Evolutionary conservation across 23 tunicate species (phyloP), one percentile per base, ranked within the genome.

Genomic region (Oikopleura dioica): DNA sequence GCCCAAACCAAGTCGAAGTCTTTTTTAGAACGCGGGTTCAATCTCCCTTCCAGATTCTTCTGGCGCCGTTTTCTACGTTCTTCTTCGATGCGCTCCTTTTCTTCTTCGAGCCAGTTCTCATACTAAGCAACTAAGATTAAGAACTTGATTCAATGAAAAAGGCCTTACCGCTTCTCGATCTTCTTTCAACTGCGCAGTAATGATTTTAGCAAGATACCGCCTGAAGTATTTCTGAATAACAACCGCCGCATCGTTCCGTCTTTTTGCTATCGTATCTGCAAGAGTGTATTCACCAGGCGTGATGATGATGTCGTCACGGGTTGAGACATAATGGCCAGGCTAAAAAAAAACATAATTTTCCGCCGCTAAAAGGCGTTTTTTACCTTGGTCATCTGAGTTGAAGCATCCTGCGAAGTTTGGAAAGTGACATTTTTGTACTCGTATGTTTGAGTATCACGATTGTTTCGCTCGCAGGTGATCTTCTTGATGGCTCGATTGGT

Each of bases 371-470:
- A n/a, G n/a, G n/a, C n/a, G n/a, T n/a, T n/a, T n/a, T n/a, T n/a
- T n/a, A n/a, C n/a, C n/a, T 78, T 82, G 0, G 84, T 78, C 94
- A 86, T 92, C 76, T 92, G 97, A 0, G 97, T 92, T 23, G 94
- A 82, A 12, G 97, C 83, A 36, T 81, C 81, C 59, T 82, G 87
- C 36, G 82, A 69, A 26, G 97, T 92, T 78, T 92, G 97, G 1
- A 79, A 78, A 0, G 82, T 38, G n/a, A 69, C 69, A 69, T 91
- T 91, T 35, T 76, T 59, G 36, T 91, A 31, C 4, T 21, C 16
- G 26, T 63, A 63, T 24, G 72, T 63, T 63, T 63, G 72, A 63
- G 72, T 63, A 12, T 63, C 72, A 31, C 72, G 72, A 28, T 31
- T 12, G 26, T 12, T 12, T 28, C 72, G 72, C 2, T 23, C 30